Base-by-base conservation (phyloP, 2,888 invertebrate genomes). In the Drosophila paramelanica region DNA sequence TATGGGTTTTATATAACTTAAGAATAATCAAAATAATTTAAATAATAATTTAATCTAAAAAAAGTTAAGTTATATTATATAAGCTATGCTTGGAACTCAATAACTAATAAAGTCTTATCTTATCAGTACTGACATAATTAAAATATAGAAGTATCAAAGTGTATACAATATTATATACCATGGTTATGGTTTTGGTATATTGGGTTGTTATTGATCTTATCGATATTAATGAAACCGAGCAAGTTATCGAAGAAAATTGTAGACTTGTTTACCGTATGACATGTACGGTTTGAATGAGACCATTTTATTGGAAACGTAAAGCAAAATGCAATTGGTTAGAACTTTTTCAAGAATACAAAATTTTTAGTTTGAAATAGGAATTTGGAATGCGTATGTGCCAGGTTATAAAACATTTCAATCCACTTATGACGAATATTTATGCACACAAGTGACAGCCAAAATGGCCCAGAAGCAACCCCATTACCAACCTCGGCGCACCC, bases 391-490 rank as follows among this genome's bases (percentile, higher is more conserved):
- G 25, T 14, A 2, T 46, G 27, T 46, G n/a, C n/a, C 27, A 25
- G 6, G 43, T 51, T 68, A 33, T 61, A 45, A 55, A 41, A 55
- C 13, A 13, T 46, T 59, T 60, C 36, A 59, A 66, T 67, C 52
- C 55, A 20, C 41, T 36, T 56, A 60, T 55, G 60, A 70, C 46
- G 41, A 53, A 61, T 52, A 14, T 23, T 67, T 67, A 49, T 67
- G 67, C 57, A 52, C 41, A 60, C 39, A 36, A 57, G 47, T 68
- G 69, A 57, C 66, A 61, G 55, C 50, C 8, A 59, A 68, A 62
- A 52, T 53, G 52, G 60, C 56, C 73, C 36, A 67, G 50, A 58
- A 55, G 59, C 60, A 58, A 61, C 67, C 67, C 50, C 58, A 58
- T 55, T 67, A 50, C 25, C 27, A 46, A 31, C 13, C 25, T 6